Evolutionary conservation across 2,797 vertebrate species (phyloP).

Genomic region (Manis javanica): DNA sequence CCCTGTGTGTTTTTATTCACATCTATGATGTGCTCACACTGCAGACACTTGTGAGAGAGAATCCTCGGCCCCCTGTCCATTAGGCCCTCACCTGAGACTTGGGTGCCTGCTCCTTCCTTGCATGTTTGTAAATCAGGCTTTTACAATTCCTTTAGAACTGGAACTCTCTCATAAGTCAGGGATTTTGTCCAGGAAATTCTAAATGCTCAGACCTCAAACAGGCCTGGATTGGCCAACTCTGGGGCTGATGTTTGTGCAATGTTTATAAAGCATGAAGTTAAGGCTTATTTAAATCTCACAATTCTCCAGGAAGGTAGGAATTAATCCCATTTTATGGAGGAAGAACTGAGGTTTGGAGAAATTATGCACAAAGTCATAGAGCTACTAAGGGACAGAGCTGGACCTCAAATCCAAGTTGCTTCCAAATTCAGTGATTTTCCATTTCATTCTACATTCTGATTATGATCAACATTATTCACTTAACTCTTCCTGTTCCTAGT

Average conservation of each 20-base stretch:
- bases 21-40: not conserved
- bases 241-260: not conserved
- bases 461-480: not conserved
- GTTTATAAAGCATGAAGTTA: not conserved
- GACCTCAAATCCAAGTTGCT: not conserved
- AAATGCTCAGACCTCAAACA: not conserved
- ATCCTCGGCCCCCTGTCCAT: rapidly evolving
- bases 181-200: not conserved
- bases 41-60: not conserved
- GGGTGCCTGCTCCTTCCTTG: not conserved
- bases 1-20: not conserved
- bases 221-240: not conserved
- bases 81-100: not conserved
- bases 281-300: not conserved
- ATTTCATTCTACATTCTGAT: not conserved
- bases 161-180: not conserved
- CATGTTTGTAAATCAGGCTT: not conserved
- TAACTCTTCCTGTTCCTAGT: not conserved
- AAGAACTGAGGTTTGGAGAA: not conserved
- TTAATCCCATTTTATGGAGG: not conserved
- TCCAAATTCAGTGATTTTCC: not conserved
- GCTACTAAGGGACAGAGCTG: not conserved
- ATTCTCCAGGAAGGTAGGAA: not conserved
- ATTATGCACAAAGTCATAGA: not conserved
- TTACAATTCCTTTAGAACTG: not conserved